Evolutionary conservation across 2,113 vertebrate species (phyloP), one percentile per base, ranked within the genome.

Genomic region (Sula dactylatra): DNA sequence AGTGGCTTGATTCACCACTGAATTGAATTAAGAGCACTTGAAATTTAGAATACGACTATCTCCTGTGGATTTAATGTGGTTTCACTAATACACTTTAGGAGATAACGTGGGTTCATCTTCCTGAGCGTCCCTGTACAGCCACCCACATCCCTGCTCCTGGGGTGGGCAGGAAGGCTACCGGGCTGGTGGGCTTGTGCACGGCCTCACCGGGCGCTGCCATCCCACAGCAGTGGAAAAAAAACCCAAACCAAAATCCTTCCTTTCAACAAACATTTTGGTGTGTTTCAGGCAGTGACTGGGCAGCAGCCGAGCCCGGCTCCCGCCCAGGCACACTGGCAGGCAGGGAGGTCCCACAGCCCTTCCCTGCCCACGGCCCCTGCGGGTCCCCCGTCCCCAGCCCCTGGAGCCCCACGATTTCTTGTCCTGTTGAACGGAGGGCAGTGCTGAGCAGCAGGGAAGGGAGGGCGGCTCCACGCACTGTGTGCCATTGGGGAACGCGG

Each of bases 401-500:
- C 47, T 0, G 4, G 22, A 16, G 32, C 32, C 24, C 8, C 0
- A 1, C 2, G 11, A 24, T 31, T 40, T 26, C 45, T 18, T 5
- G 22, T 31, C 69, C 26, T 3, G 19, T 5, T 11, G 42, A 2
- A 2, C 3, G 2, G 17, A 10, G n/a, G 4, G 21, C 4, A 6
- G 10, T 6, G 40, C 16, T 0, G 14, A 58, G 73, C 31, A 1
- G 36, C 34, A 6, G 16, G 42, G 26, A 15, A 1, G 47, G 64
- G 16, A 1, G 3, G 9, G 45, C 13, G 25, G 25, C 56, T 36
- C 3, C 1, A 5, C 56, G 64, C 31, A 2, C 9, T 1, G 4
- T 36, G 3, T 22, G 0, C 40, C 3, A 2, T 15, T 2, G 2
- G n/a, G 38, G 12, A 9, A 12, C 1, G 2, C 2, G 4, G 40